Conservation (phyloP, 2,888 invertebrate genomes). For the Cephonodes hylas region DNA sequence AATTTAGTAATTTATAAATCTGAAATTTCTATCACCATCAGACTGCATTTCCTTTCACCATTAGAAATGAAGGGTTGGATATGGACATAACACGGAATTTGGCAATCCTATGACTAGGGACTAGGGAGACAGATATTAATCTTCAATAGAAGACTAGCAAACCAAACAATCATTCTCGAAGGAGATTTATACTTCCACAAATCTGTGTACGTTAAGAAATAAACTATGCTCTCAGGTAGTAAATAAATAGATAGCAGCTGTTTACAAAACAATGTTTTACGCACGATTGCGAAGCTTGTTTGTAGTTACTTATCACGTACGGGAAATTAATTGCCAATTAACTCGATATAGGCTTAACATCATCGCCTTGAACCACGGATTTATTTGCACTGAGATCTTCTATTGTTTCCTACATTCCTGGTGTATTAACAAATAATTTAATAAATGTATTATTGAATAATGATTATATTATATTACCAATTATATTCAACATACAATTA, state of each 20-base stretch:
- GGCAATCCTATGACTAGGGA: no score
- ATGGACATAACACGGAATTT: no score
- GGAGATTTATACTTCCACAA: background rate
- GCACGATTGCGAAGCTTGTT: background rate
- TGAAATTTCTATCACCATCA: no score
- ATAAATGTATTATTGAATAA: no score
- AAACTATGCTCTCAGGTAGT: background rate
- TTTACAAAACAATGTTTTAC: constrained; percentile 13
- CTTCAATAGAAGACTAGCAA: no score
- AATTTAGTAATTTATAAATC: no score
- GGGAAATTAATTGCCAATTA: background rate
- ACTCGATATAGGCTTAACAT: background rate
- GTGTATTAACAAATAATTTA: no score
- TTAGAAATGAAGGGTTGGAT: no score
- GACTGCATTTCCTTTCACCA: no score
- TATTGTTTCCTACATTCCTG: background rate
- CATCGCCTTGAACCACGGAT: background rate
- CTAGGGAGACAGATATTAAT: no score
- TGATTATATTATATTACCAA: no score
- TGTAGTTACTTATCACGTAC: background rate
- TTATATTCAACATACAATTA: no score
- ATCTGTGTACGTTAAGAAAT: background rate
- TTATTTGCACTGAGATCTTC: background rate
- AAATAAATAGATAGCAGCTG: constrained; percentile 7
- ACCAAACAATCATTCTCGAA: background rate